These are phyloP conservation scores for Cyclophora punctaria DNA, from an alignment of 2,888 invertebrate species.

Conservation along the genomic window DNA sequence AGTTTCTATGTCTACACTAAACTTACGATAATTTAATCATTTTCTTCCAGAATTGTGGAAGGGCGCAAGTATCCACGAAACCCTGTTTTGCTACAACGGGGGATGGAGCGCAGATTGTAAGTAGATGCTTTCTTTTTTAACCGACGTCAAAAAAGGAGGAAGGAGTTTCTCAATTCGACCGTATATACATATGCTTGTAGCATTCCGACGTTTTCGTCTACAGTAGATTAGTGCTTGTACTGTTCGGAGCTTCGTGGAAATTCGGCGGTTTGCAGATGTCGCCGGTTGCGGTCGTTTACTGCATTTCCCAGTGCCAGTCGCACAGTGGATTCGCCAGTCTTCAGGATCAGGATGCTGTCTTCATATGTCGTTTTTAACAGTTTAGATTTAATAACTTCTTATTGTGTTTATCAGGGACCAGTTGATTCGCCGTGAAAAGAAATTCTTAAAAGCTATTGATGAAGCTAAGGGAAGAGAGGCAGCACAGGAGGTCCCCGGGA, in stretches of 20 bases:
- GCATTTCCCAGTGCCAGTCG: too few species aligned
- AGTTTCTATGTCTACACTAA: neutral
- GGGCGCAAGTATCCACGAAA: constrained; percentile 54
- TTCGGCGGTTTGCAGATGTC: too few species aligned
- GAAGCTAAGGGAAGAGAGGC: constrained; percentile 2
- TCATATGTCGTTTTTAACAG: too few species aligned
- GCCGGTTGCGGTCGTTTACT: too few species aligned
- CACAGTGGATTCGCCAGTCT: too few species aligned
- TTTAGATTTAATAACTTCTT: too few species aligned
- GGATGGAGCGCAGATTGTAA: constrained; percentile 43
- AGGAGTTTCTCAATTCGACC: neutral
- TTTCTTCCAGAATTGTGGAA: constrained; percentile 45
- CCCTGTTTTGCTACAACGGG: constrained; percentile 36
- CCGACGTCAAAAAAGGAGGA: neutral
- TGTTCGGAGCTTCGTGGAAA: too few species aligned
- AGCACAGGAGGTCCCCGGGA: constrained; percentile 7
- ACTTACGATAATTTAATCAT: neutral
- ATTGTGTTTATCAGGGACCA: constrained; percentile 29
- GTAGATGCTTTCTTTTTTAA: constrained; percentile 21
- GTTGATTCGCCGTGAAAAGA: constrained; percentile 57
- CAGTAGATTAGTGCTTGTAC: too few species aligned
- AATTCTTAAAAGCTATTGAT: constrained; percentile 18
- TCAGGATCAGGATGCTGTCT: too few species aligned
- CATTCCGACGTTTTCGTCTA: too few species aligned
- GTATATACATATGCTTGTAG: too few species aligned